Evolutionary conservation across 2,888 invertebrate species (phyloP).

Genomic region (Drosophila nigricruria): DNA sequence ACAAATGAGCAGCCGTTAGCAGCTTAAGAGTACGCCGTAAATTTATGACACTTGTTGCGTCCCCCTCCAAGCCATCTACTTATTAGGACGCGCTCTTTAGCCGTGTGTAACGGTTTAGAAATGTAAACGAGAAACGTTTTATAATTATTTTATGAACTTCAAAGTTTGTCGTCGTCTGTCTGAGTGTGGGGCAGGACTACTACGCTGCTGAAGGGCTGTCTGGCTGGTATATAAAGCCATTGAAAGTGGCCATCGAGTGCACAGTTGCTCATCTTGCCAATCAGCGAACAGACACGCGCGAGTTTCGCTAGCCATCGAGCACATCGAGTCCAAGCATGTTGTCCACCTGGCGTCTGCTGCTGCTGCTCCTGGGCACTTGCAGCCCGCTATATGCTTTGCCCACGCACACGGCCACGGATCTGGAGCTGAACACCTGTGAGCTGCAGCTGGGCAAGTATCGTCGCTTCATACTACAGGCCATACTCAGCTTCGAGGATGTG

Average conservation of each 20-base stretch:
- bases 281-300: conserved; percentile 36
- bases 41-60: conserved; percentile 81
- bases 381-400: conserved; percentile 52
- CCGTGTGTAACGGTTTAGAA: conserved; percentile 81
- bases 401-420: conserved; percentile 47
- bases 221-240: conserved; percentile 55
- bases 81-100: conserved; percentile 71
- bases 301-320: neutral
- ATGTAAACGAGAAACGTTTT: conserved; percentile 76
- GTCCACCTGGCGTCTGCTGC: conserved; percentile 53
- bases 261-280: conserved; percentile 63
- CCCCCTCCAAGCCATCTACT: conserved; percentile 43
- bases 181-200: conserved; percentile 25
- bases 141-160: conserved; percentile 81
- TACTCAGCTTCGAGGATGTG: conserved; percentile 84
- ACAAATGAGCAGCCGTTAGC: conserved; percentile 56
- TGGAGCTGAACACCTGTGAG: conserved; percentile 76
- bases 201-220: conserved; percentile 1
- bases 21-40: conserved; percentile 52
- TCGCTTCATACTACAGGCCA: conserved; percentile 82
- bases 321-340: conserved; percentile 36
- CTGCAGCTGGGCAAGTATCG: conserved; percentile 83
- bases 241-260: conserved; percentile 32
- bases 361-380: conserved; percentile 52
- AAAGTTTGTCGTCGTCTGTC: conserved; percentile 54